phyloP scores from a whole-genome alignment of 2,113 vertebrate genomes.

The Pangasianodon gigas region DNA sequence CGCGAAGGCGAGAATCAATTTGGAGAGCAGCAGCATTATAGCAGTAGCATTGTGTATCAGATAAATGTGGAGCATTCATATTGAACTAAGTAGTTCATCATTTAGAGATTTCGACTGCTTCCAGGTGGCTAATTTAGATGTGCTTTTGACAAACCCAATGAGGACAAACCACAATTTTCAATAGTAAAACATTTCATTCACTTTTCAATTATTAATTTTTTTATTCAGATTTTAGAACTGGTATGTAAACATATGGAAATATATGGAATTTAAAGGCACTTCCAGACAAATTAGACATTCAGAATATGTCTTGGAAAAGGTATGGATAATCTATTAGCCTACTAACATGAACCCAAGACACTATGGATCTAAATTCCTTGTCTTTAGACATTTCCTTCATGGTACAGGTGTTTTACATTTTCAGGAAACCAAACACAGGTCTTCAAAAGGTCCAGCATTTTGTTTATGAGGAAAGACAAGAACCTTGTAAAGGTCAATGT shows the following conservation, averaged over 20 bases:
- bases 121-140: constrained; percentile 54
- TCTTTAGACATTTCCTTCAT: background rate
- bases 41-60: constrained; percentile 42
- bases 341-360: background rate
- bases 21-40: constrained; percentile 47
- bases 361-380: background rate
- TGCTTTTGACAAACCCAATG: constrained; percentile 20
- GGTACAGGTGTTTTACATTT: background rate
- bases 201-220: background rate
- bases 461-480: background rate
- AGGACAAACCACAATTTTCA: background rate
- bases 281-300: background rate
- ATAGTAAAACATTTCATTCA: background rate
- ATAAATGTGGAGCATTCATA: constrained; percentile 23
- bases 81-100: background rate
- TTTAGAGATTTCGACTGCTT: constrained; percentile 46
- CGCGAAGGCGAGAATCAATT: background rate
- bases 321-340: background rate
- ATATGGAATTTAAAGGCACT: background rate
- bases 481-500: background rate
- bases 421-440: background rate
- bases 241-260: background rate
- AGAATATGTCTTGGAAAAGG: background rate
- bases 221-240: background rate
- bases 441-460: background rate